Base-by-base conservation (phyloP, 2,888 invertebrate species). In the Plagiodera versicolora region DNA sequence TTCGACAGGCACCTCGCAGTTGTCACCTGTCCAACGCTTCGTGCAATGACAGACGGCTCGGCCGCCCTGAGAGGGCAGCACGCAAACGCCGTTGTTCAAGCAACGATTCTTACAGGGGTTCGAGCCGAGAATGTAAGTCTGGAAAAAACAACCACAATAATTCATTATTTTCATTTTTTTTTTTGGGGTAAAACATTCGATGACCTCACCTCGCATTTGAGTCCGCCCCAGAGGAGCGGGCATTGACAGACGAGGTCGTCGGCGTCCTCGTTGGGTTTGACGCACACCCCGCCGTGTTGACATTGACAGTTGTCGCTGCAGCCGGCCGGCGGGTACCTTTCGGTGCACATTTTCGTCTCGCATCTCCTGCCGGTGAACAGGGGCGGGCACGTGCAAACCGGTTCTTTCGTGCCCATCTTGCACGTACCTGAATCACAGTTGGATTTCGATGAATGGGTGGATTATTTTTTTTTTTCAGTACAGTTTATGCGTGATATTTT, bases 101-200 rank as follows among this genome's bases (percentile, higher is more conserved):
- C 88, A 88, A 61, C 80, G 80, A 35, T 80, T 79, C 9, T 77
- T 76, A 77, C 90, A 90, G 0, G 86, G 86, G 81, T 87, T 86
- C 1, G 60, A 48, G 69, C 84, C 83, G 0, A 85, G 85, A 59
- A 88, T 82, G 74, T 85, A 85, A 63, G 77, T 73, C 72, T 81
- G 58, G 14, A 69, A 68, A 56, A 60, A 53, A n/a, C n/a, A n/a
- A n/a, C n/a, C n/a, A n/a, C n/a, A n/a, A n/a, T n/a, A n/a, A n/a
- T n/a, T n/a, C n/a, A n/a, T n/a, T n/a, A n/a, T n/a, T n/a, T n/a
- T n/a, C n/a, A n/a, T n/a, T n/a, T n/a, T n/a, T n/a, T n/a, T n/a
- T n/a, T n/a, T 32, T 19, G 14, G 19, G 9, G 18, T n/a, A 16
- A n/a, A 20, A 1, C 18, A 18, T n/a, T 32, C 18, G 11, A n/a